Conservation (phyloP, 2,888 invertebrate genomes). For the Synanthedon vespiformis region DNA sequence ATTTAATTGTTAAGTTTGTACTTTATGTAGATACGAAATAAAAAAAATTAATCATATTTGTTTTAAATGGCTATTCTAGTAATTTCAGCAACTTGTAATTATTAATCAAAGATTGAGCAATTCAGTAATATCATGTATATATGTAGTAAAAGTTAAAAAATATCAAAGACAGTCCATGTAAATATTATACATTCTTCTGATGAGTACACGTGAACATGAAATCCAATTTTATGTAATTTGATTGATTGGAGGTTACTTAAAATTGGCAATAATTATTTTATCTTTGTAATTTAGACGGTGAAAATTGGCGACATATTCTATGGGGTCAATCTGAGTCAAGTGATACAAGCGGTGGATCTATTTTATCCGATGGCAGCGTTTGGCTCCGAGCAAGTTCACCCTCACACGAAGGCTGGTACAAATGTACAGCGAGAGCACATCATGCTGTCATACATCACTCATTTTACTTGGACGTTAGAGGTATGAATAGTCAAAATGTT, state of each 20-base stretch:
- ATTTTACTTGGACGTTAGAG: slow-evolving; percentile 58
- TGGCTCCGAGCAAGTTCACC: slow-evolving; percentile 79
- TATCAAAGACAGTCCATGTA: no score
- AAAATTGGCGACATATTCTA: slow-evolving; percentile 57
- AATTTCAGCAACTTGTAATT: no score
- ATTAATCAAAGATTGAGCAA: no score
- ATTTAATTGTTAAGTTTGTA: not conserved
- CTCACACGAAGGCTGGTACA: slow-evolving; percentile 85
- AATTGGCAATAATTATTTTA: not conserved
- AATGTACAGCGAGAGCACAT: slow-evolving; percentile 79
- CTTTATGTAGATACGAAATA: no score
- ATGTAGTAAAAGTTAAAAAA: no score
- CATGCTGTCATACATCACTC: slow-evolving; percentile 55
- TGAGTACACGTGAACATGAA: no score
- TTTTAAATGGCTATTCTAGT: no score
- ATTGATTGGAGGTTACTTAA: not conserved
- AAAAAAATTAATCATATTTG: no score
- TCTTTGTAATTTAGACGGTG: slow-evolving; percentile 32
- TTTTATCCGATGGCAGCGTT: slow-evolving; percentile 79
- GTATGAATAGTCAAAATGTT: slow-evolving; percentile 18
- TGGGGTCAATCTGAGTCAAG: slow-evolving; percentile 54
- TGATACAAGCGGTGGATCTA: slow-evolving; percentile 65
- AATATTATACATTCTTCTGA: no score
- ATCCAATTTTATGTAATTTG: no score
- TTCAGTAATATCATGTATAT: no score